Evolutionary conservation across 2,113 vertebrate species (phyloP), one percentile per base, ranked within the genome.

Genomic region (Ondatra zibethicus): DNA sequence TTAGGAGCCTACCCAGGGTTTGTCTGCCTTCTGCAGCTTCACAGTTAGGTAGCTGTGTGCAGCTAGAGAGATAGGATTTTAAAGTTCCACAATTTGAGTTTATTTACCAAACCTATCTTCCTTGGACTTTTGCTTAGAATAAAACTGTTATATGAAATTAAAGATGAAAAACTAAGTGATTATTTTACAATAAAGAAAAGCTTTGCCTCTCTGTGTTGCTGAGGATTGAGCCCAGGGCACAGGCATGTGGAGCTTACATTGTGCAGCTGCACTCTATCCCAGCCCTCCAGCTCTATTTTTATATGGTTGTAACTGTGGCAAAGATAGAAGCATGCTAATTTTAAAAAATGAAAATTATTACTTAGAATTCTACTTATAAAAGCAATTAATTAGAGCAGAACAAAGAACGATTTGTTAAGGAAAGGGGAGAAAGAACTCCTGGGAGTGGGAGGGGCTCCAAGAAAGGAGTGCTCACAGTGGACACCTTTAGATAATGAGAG

Each of bases 261-360:
- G 10, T n/a, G 14, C 21, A 3, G 52, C 13, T 68, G 61, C 70
- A 4, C 52, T 50, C 21, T 11, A 63, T 12, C 65, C 65, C 33
- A 63, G 50, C 29, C 39, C 33, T 52, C 31, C 72, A 75, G 61
- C 33, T 8, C 68, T 14, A 17, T 52, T 76, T 93, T 84, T 88
- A 52, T 61, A 8, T 89, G 65, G 5, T 81, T 91, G 45, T 78
- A 81, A 75, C 17, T 88, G 31, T 70, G 12, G 63, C n/a, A 73
- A 97, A 77, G 9, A 39, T 42, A 87, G 96, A 81, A 94, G 21
- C 31, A 3, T 86, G 45, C 65, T 95, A 88, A 45, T 91, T 70
- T 77, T 55, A 84, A 93, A 88, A 61, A 91, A 52, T 93, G 58
- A 91, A 78, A 97, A 70, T 39, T 90, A 36, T 90, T 95, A 91